Conservation (phyloP, 2,797 vertebrate genomes). For the Myiothlypis coronata region DNA sequence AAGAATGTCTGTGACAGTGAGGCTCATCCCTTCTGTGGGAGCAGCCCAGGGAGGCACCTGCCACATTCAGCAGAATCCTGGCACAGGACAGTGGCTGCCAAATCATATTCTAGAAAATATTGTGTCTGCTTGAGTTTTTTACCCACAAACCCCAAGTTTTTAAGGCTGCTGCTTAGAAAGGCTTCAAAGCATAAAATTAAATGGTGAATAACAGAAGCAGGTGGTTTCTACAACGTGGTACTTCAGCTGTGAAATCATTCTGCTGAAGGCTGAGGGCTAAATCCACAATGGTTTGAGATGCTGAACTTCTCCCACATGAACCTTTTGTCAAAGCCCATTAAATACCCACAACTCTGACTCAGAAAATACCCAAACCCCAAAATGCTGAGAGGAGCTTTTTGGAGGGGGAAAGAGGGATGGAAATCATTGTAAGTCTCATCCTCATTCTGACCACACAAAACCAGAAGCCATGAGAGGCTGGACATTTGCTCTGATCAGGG, state of each 20-base stretch:
- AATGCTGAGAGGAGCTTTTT: not conserved
- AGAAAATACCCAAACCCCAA: not conserved
- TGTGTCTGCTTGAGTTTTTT: not conserved
- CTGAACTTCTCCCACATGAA: not conserved
- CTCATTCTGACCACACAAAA: not conserved
- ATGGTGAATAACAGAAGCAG: not conserved
- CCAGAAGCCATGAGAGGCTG: rapidly evolving
- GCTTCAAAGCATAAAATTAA: not conserved
- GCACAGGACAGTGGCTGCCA: not conserved
- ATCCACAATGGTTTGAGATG: not conserved
- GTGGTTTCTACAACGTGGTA: rapidly evolving
- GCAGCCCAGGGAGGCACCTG: rapidly evolving
- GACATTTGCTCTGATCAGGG: rapidly evolving
- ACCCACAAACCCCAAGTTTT: not conserved
- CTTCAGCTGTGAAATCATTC: not conserved
- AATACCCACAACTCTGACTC: not conserved
- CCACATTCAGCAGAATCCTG: not conserved
- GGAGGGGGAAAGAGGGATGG: not conserved
- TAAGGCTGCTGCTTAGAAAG: not conserved
- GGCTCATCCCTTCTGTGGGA: no score
- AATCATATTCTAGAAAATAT: not conserved
- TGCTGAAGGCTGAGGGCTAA: not conserved
- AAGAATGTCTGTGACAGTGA: not conserved
- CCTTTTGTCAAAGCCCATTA: not conserved
- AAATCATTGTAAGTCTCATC: not conserved